Evolutionary conservation across 2,797 vertebrate species (phyloP), one percentile per base, ranked within the genome.

Genomic region (Lepus townsendii): DNA sequence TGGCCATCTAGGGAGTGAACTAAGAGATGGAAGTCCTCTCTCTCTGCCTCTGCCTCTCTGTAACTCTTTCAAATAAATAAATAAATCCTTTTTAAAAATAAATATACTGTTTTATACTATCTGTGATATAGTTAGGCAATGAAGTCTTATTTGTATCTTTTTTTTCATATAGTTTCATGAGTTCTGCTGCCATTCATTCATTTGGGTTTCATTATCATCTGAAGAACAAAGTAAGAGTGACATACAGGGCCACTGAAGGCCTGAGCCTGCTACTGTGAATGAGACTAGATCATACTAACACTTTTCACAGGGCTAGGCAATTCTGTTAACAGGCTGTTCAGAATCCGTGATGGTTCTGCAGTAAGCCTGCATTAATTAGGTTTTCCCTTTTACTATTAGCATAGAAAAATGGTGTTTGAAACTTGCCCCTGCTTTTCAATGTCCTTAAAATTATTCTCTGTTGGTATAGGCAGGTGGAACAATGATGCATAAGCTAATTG

Each of bases 291-390:
- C 88, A 96, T 52, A 66, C 35, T 52, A 88, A 85, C 88, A 88
- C 32, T 47, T 88, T 90, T 69, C 66, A 87, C 85, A 91, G 92
- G 89, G 65, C 54, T n/a, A 96, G 71, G 63, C 75, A 71, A 85
- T 93, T 95, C 93, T 90, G 93, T 95, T 86, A 96, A 91, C 86
- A 83, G 5, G 1, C 35, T 87, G 62, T 22, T 95, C 76, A 63
- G 65, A 90, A 79, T 88, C 66, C 88, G 32, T 87, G 47, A 83
- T 66, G 62, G 8, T 83, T 93, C 65, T 75, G 12, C 8, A 72
- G 69, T 47, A 90, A 88, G 35, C 60, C 60, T 92, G 60, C 91
- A 95, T 88, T 93, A 95, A 92, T 95, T 96, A 80, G 38, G 38
- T 63, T 52, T 78, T 79, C 93, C 83, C 66, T 89, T n/a, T 91